Conservation (phyloP, 2,113 vertebrate species). For the Podilymbus podiceps region DNA sequence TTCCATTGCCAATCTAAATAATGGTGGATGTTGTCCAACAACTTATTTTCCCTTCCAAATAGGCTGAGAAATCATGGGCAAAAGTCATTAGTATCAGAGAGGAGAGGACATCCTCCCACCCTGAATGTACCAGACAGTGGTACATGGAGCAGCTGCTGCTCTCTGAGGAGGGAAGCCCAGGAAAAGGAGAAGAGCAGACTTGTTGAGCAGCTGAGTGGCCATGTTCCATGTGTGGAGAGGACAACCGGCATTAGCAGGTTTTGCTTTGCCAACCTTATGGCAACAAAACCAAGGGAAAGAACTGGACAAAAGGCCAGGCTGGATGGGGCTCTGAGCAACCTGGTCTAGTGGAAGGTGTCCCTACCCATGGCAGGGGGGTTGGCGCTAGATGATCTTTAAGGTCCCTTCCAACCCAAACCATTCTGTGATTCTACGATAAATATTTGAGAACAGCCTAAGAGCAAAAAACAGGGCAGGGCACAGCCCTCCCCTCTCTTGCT, state of each 20-base stretch:
- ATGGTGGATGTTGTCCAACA: background rate
- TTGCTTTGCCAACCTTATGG: background rate
- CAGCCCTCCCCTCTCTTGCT: background rate
- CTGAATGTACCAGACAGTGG: background rate
- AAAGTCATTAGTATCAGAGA: background rate
- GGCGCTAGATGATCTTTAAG: too few relatives aligned
- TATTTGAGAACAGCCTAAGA: background rate
- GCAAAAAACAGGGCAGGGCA: background rate
- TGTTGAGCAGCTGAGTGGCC: background rate
- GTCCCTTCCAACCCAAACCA: too few relatives aligned
- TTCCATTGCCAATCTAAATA: background rate
- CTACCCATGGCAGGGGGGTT: too few relatives aligned
- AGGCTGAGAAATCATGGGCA: background rate
- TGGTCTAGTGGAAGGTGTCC: too few relatives aligned
- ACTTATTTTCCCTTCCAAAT: background rate
- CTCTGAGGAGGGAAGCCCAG: background rate
- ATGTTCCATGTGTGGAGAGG: rapidly evolving
- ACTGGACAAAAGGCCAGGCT: background rate
- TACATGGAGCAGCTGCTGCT: background rate
- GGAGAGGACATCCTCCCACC: background rate
- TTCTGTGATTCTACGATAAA: too few relatives aligned
- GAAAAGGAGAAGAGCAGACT: background rate
- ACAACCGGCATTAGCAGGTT: background rate
- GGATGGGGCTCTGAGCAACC: too few relatives aligned
- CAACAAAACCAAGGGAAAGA: background rate